A percentile compares a stretch with the other conserved stretches of the same genome.
phyloP scores from a whole-genome alignment of 2,113 vertebrate genomes.

The Sorex araneus region DNA sequence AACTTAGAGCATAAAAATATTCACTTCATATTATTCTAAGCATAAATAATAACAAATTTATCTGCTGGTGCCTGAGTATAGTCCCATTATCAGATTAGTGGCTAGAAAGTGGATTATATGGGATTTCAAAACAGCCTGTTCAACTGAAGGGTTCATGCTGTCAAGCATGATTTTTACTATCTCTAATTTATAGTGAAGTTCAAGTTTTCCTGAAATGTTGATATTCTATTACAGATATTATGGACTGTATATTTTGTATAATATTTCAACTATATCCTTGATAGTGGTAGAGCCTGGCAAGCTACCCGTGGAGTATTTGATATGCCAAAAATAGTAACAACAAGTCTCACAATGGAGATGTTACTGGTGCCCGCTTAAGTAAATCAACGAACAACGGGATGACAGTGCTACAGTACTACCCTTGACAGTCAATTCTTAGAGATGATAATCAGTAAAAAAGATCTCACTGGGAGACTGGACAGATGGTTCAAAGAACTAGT shows the following conservation, averaged over 20 bases:
- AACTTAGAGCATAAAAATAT: slow-evolving; percentile 18
- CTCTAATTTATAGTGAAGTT: neutral
- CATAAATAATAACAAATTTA: neutral
- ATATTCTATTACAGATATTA: slow-evolving; percentile 37
- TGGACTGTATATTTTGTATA: slow-evolving; percentile 42
- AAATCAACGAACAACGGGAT: too few relatives aligned
- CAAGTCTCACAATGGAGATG: too few relatives aligned
- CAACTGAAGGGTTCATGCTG: slow-evolving; percentile 10
- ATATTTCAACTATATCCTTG: neutral
- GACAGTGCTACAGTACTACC: too few relatives aligned
- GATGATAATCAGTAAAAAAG: slow-evolving; percentile 31
- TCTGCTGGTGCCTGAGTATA: neutral
- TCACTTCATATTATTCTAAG: slow-evolving; percentile 54
- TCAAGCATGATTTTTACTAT: neutral
- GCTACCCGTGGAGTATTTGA: too few relatives aligned
- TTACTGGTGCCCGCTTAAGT: too few relatives aligned
- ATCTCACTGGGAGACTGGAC: neutral
- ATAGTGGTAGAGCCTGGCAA: too few relatives aligned
- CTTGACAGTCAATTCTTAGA: neutral
- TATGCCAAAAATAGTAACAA: too few relatives aligned
- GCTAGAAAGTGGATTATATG: slow-evolving; percentile 17
- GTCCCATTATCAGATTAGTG: neutral
- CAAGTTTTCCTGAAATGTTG: slow-evolving; percentile 3
- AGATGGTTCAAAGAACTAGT: too few relatives aligned
- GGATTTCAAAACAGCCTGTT: slow-evolving; percentile 40